Conservation (phyloP, 2,797 vertebrate genomes). For the Siniperca scherzeri region DNA sequence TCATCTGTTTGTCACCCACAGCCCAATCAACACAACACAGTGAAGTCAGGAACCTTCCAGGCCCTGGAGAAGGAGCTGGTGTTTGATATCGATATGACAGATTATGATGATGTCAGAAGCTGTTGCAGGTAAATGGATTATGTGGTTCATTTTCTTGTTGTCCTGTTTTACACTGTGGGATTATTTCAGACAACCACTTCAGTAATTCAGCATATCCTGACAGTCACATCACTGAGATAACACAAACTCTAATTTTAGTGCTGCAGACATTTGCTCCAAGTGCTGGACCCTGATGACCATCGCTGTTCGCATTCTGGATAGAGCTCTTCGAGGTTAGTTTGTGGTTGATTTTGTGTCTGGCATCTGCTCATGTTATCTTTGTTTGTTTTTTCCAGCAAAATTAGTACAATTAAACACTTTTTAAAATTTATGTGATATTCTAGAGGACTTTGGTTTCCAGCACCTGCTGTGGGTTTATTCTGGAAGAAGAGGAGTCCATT, state of each 20-base stretch:
- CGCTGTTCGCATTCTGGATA: slow-evolving; percentile 91
- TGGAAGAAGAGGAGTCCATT: slow-evolving; percentile 96
- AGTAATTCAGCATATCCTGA: neutral
- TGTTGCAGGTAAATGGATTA: slow-evolving; percentile 91
- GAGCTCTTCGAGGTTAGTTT: slow-evolving; percentile 89
- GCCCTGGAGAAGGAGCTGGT: slow-evolving; percentile 97
- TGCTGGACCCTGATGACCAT: slow-evolving; percentile 98
- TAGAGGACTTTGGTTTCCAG: slow-evolving; percentile 96
- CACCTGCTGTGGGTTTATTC: slow-evolving; percentile 97
- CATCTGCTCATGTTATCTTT: neutral
- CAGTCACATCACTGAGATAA: neutral
- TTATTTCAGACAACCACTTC: neutral
- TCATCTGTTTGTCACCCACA: slow-evolving; percentile 68
- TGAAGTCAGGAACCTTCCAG: slow-evolving; percentile 95
- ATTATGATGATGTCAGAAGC: slow-evolving; percentile 95
- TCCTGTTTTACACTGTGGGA: neutral
- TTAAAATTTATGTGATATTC: slow-evolving; percentile 18
- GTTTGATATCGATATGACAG: slow-evolving; percentile 98
- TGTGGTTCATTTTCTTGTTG: neutral
- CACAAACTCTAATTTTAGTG: slow-evolving; percentile 81
- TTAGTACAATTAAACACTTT: accelerated
- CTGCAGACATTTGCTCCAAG: slow-evolving; percentile 94
- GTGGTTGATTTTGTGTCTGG: neutral
- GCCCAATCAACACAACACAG: slow-evolving; percentile 95
- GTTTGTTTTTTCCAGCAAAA: neutral